These are phyloP conservation scores for Platycnemis pennipes DNA, from an alignment of 2,888 invertebrate genomes.

Conservation along the genomic window DNA sequence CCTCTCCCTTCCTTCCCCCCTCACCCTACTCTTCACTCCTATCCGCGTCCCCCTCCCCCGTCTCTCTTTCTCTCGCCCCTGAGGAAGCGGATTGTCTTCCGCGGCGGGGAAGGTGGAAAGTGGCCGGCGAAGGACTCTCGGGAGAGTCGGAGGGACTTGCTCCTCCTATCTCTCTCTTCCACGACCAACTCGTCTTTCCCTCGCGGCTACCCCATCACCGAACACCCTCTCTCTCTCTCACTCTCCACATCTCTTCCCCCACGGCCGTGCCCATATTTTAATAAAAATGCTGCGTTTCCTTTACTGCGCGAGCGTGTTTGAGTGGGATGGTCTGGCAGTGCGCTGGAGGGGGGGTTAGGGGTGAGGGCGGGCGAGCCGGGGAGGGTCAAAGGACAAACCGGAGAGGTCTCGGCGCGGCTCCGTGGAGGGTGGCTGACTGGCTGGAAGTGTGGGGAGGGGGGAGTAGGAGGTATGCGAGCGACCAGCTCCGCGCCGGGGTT, in stretches of 20 bases:
- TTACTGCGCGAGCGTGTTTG: constrained; percentile 21
- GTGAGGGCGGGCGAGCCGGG: background rate
- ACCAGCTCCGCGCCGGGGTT: background rate
- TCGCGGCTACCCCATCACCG: background rate
- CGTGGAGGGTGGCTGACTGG: background rate
- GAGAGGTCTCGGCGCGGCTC: background rate
- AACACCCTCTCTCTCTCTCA: background rate
- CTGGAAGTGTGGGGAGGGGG: background rate
- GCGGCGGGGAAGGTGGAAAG: background rate
- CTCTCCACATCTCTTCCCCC: background rate
- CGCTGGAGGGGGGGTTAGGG: background rate
- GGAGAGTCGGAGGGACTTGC: background rate
- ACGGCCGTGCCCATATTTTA: constrained; percentile 28
- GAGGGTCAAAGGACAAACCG: constrained; percentile 37
- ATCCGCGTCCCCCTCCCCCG: background rate
- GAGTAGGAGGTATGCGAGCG: background rate
- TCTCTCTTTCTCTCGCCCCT: background rate
- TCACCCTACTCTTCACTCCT: background rate
- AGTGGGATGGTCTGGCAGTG: background rate
- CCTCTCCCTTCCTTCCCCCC: background rate
- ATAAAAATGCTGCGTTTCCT: constrained; percentile 47
- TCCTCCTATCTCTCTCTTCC: too few species aligned
- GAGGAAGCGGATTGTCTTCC: constrained; percentile 25
- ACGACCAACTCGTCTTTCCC: background rate
- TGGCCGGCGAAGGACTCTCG: background rate